Evolutionary conservation across 2,113 vertebrate species (phyloP).

Genomic region (Boulengeromyrus knoepffleri): DNA sequence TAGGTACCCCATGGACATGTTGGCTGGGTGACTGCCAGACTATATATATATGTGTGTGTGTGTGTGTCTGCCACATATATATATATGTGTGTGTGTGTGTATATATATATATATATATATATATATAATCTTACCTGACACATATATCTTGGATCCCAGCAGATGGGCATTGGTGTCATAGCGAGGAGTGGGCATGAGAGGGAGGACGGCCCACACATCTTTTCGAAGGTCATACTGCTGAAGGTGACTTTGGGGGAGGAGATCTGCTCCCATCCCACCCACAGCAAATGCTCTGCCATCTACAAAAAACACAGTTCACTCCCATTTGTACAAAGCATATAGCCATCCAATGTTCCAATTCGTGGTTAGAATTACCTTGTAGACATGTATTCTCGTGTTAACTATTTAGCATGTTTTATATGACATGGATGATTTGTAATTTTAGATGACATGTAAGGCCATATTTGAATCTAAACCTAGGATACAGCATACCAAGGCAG

Average conservation of each 20-base stretch:
- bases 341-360: background rate
- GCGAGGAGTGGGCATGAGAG: conserved; percentile 84
- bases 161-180: conserved; percentile 82
- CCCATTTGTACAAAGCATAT: background rate
- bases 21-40: too few relatives aligned
- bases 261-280: conserved; percentile 89
- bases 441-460: background rate
- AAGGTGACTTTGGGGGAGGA: conserved; percentile 80
- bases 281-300: conserved; percentile 82
- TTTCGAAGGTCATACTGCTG: conserved; percentile 93
- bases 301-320: conserved; percentile 34
- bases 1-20: too few relatives aligned
- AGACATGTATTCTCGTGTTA: background rate
- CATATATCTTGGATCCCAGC: conserved; percentile 82
- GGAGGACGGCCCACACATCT: conserved; percentile 89
- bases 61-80: too few relatives aligned
- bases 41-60: background rate
- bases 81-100: background rate
- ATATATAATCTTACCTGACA: conserved; percentile 65
- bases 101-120: too few relatives aligned
- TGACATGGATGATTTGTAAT: background rate
- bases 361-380: background rate
- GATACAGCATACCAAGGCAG: background rate
- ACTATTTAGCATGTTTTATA: background rate
- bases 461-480: background rate